phyloP scores from a whole-genome alignment of 2,113 vertebrate species.

The Nipponia nippon region DNA sequence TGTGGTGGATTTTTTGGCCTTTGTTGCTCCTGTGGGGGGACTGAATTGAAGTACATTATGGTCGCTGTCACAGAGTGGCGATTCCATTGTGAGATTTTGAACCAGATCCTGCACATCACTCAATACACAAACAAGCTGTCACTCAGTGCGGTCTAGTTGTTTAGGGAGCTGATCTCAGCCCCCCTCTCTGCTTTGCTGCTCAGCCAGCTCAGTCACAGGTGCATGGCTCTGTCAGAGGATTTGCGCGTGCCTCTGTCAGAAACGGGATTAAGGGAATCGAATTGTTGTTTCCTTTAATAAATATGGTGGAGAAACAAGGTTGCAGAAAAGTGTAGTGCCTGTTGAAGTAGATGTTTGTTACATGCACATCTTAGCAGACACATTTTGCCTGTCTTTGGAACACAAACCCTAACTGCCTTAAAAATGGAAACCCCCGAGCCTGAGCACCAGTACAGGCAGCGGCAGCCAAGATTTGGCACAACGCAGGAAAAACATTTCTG shows the following conservation, averaged over 20 bases:
- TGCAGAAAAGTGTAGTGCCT: background rate
- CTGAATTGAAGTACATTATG: slow-evolving; percentile 3
- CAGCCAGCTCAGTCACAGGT: slow-evolving; percentile 7
- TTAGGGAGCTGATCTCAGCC: background rate
- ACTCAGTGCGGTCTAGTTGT: background rate
- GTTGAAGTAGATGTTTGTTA: background rate
- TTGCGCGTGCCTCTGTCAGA: background rate
- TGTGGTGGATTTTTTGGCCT: slow-evolving; percentile 11
- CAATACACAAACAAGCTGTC: slow-evolving; percentile 34
- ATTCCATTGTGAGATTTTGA: slow-evolving; percentile 24
- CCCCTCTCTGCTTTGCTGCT: background rate
- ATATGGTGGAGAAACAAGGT: background rate
- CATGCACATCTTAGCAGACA: background rate
- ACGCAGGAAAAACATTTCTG: background rate
- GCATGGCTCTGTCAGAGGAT: background rate
- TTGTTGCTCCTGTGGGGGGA: background rate
- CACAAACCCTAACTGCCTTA: background rate
- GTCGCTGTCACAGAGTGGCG: slow-evolving; percentile 1
- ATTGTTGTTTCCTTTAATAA: background rate
- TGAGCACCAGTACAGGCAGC: background rate
- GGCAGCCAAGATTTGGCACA: background rate
- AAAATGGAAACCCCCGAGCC: background rate
- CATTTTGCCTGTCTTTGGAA: background rate
- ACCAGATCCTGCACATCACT: background rate
- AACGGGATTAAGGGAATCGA: background rate